Evolutionary conservation across 2,113 vertebrate species (phyloP), one percentile per base, ranked within the genome.

Genomic region (Orcinus orca): DNA sequence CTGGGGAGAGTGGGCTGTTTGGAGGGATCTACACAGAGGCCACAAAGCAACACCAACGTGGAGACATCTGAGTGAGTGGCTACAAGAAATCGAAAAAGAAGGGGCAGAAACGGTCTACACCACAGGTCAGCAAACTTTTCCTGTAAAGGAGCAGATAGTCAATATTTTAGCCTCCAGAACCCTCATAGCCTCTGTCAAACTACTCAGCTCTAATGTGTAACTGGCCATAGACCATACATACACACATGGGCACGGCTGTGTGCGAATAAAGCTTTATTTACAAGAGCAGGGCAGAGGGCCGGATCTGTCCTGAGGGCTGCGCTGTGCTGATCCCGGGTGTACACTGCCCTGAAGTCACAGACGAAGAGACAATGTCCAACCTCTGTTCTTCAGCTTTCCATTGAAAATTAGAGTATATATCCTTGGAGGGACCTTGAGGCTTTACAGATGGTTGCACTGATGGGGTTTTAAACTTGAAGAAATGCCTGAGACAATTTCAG

Each of bases 201-300:
- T 11, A 25, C 26, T 86, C 73, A 15, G 44, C 50, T 65, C 58
- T 38, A 26, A 36, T 1, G 31, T 17, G 1, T 3, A 73, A 91
- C 41, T 41, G 80, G 71, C 36, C 20, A 20, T 2, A 44, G 26
- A 21, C 23, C 5, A 12, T 1, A 7, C n/a, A 6, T 8, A 44
- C 68, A 62, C 18, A 26, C 47, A 85, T 10, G 71, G 36, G 5
- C 17, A 5, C 2, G 55, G 58, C 47, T 50, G 33, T 55, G 50
- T 20, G 33, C 55, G 65, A 60, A 53, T 95, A 80, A 93, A 90
- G 84, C 77, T 92, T 79, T 93, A 80, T 79, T 80, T 38, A 84
- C 29, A 67, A 67, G 67, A 73, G 20, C 18, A 36, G 23, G 21
- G 21, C 1, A 1, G 31, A 23, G 29, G 58, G 58, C 67, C 5